These are phyloP conservation scores for Cydia amplana DNA, from an alignment of 1,140 invertebrate genomes.

Conservation along the genomic window DNA sequence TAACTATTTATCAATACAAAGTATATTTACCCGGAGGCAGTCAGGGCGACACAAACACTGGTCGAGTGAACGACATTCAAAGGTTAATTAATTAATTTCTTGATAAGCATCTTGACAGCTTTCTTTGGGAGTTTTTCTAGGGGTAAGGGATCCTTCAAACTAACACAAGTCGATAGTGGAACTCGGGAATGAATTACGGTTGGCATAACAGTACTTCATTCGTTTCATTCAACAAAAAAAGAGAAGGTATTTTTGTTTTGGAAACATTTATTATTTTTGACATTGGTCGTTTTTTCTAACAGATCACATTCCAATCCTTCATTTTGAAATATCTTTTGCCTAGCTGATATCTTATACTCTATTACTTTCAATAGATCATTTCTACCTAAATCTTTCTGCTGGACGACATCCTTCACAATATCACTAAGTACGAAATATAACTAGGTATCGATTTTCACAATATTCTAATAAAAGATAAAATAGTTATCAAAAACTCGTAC, in stretches of 20 bases:
- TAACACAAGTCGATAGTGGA: constrained; percentile 1
- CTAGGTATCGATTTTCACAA: constrained; percentile 35
- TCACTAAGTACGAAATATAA: constrained; percentile 35
- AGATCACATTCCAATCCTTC: constrained; percentile 64
- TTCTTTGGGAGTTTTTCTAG: constrained; percentile 55
- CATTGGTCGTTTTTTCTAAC: constrained; percentile 70
- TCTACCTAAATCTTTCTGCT: constrained; percentile 38
- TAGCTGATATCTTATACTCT: constrained; percentile 50
- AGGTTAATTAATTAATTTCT: constrained; percentile 60
- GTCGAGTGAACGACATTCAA: constrained; percentile 65
- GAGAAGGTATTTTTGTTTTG: constrained; percentile 50
- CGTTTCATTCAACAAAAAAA: constrained; percentile 48
- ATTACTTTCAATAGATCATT: constrained; percentile 29
- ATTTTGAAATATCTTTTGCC: constrained; percentile 53
- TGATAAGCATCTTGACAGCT: constrained; percentile 78
- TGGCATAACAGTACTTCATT: constrained; percentile 44
- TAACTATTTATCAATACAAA: constrained; percentile 68
- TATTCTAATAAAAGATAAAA: constrained; percentile 65
- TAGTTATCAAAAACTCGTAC: constrained; percentile 74
- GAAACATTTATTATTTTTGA: constrained; percentile 75
- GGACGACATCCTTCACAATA: constrained; percentile 42
- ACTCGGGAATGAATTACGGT: constrained; percentile 10
- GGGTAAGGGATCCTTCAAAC: constrained; percentile 20
- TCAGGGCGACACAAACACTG: constrained; percentile 75
- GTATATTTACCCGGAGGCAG: constrained; percentile 75